Evolutionary conservation across 2,888 invertebrate genomes (phyloP), one percentile per base, ranked within the genome.

Genomic region (Diadromus collaris): DNA sequence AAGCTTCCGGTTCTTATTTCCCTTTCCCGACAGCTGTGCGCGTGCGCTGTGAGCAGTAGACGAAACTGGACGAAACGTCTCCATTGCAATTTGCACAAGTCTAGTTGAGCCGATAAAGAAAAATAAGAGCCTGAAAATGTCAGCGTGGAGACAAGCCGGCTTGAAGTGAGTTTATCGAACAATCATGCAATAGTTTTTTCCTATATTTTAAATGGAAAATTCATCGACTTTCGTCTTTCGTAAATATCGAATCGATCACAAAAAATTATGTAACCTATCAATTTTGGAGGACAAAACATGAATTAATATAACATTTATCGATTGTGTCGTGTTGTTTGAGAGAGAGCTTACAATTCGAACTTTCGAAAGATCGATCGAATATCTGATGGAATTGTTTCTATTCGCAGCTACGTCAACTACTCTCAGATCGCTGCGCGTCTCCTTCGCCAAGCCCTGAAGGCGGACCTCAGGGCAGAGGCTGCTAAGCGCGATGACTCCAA

Each of bases 371-470:
- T 2, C 38, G 13, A 44, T 7, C 2, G 9, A 21, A 38, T 24
- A 41, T 13, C 2, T 3, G 2, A 13, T 6, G 19, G 29, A 68
- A 5, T 48, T 68, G 76, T 75, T 74, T 83, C 74, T 74, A 83
- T 78, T 92, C 92, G 70, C 90, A 99, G 98, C 92, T 99, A 99
- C 93, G 96, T 99, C 91, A 97, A 97, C 92, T 99, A 96, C 92
- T 99, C 98, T 77, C 96, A 96, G 91, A 97, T 99, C 89, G 98
- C 98, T 87, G 98, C 98, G 27, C 94, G 93, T 88, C 92, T 96
- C 70, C 92, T 98, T 76, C 94, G 98, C 78, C 93, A 94, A 88
- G 94, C 97, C 16, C 91, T 98, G 84, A 98, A 98, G 91, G 91
- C 94, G 1, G 96, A 97, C 58, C 85, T 95, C 0, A 93, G 93